Evolutionary conservation across 64 coral and sea anemone genomes (phyloP).

Genomic region (Montipora efflorescens): DNA sequence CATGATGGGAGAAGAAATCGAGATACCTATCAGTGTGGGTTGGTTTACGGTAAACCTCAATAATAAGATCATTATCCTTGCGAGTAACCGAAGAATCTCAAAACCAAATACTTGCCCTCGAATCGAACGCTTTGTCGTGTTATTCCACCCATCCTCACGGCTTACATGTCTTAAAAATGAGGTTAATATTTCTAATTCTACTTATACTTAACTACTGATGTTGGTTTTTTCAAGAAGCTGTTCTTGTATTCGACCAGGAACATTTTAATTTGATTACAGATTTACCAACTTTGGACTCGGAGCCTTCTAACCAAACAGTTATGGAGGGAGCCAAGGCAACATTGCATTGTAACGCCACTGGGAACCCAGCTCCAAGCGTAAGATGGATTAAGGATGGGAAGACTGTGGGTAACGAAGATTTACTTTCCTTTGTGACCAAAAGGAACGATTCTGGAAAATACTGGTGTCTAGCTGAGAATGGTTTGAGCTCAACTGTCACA

Average conservation of each 20-base stretch:
- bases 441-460: slow-evolving; percentile 6
- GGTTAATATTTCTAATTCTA: no score
- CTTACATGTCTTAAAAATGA: no score
- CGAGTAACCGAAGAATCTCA: no score
- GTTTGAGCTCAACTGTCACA: background rate
- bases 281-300: background rate
- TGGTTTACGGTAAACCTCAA: no score
- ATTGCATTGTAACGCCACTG: background rate
- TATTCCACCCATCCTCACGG: no score
- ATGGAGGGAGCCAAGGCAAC: background rate
- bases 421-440: background rate
- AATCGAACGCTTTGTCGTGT: no score
- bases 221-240: no score
- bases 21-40: no score
- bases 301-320: background rate
- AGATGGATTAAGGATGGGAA: slow-evolving; percentile 2
- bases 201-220: no score
- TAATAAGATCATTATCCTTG: no score
- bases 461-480: background rate
- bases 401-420: background rate
- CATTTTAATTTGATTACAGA: background rate
- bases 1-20: no score
- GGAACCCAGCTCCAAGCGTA: background rate
- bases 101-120: no score
- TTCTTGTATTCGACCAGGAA: background rate